Evolutionary conservation across 2,113 vertebrate genomes (phyloP), one percentile per base, ranked within the genome.

Genomic region (Leuciscus idus): DNA sequence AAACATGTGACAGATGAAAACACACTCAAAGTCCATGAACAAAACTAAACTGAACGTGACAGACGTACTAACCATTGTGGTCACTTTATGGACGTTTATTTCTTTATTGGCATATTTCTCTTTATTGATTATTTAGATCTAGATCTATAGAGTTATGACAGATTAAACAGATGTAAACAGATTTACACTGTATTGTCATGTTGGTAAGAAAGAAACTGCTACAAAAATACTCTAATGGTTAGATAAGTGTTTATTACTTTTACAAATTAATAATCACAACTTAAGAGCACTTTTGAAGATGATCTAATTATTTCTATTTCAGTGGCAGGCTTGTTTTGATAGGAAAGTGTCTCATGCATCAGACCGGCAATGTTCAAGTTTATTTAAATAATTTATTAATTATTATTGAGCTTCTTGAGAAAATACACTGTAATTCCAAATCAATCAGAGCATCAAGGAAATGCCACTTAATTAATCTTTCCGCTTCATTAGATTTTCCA

Each of bases 381-480:
- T 73, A 64, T 75, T 26, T 74, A 70, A 70, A 81, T 52, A 86
- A 52, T 57, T 23, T 48, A 30, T 17, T 59, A 72, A 82, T 82
- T 48, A 82, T 61, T 26, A 83, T 70, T 77, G 55, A 77, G 70
- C 43, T 62, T 81, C 61, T 77, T 87, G 88, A 52, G 61, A 23
- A 57, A 87, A 82, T n/a, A 46, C 23, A 75, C 19, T 81, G 84
- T 72, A 61, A 68, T 66, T 68, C 28, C 64, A 57, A 85, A 88
- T 87, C 81, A 86, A 89, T 89, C 86, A 46, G 64, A 83, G 75
- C 50, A 78, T 87, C 57, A 82, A 79, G 85, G 72, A 89, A 87
- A 91, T 89, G 90, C 84, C 86, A 88, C 75, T 89, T 86, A 87
- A 89, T 89, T 85, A 83, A 87, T 86, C 85, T 86, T 86, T 91